Conservation (phyloP, 35 echinoderm and acorn worm species). For the Lytechinus variegatus region DNA sequence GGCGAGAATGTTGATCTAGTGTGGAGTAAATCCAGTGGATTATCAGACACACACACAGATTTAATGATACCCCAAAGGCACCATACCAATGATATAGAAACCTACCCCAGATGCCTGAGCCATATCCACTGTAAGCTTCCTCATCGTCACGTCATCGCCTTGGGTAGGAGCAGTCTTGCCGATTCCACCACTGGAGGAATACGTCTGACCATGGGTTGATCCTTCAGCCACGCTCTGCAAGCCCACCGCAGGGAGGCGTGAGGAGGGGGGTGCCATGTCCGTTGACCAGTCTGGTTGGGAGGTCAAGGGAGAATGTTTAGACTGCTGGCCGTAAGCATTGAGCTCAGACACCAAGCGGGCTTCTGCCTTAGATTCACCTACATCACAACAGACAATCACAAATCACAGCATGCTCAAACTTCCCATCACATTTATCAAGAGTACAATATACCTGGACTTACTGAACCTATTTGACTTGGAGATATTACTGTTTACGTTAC, state of each 20-base stretch:
- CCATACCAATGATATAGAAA: background rate
- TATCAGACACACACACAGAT: too few species aligned
- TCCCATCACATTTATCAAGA: too few species aligned
- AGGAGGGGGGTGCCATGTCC: background rate
- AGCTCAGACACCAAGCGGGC: constrained; percentile 8
- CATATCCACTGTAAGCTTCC: constrained; percentile 35
- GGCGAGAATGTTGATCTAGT: too few species aligned
- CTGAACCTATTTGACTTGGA: too few species aligned
- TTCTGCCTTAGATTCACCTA: constrained; percentile 39
- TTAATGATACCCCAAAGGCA: too few species aligned
- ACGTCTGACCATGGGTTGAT: background rate
- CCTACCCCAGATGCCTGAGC: constrained; percentile 23
- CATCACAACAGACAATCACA: background rate
- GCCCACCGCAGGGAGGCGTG: background rate
- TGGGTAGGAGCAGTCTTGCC: background rate
- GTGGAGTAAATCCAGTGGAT: too few species aligned
- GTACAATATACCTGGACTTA: too few species aligned
- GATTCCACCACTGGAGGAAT: background rate
- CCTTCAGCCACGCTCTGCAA: constrained; percentile 34
- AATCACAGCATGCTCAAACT: too few species aligned
- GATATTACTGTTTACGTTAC: too few species aligned
- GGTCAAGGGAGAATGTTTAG: constrained; percentile 22
- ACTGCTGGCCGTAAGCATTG: constrained; percentile 25
- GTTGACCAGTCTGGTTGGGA: constrained; percentile 52
- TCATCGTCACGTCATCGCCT: background rate